Evolutionary conservation across 2,888 invertebrate genomes (phyloP).

Genomic region (Leistus spinibarbis): DNA sequence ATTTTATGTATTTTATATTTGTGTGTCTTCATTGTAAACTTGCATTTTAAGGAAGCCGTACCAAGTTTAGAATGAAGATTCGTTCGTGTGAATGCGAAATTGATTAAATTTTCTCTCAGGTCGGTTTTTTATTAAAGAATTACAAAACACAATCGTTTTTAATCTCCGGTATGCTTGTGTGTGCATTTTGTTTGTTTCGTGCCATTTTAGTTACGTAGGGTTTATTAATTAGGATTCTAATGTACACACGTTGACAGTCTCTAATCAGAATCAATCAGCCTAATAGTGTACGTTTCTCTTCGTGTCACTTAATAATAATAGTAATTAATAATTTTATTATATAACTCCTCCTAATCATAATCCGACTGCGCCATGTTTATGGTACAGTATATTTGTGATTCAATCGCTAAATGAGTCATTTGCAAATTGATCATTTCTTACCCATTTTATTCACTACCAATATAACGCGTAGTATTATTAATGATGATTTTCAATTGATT

Average conservation of each 20-base stretch:
- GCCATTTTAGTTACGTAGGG: neutral
- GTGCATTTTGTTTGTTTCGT: neutral
- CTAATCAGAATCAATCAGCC: neutral
- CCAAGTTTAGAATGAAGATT: neutral
- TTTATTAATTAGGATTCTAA: neutral
- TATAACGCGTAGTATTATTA: too few relatives aligned
- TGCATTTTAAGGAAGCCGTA: neutral
- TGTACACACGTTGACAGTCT: neutral
- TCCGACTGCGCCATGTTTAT: neutral
- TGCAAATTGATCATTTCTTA: too few relatives aligned
- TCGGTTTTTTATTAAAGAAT: neutral
- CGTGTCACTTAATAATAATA: neutral
- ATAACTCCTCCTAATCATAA: neutral
- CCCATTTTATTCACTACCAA: too few relatives aligned
- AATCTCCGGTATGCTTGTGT: neutral
- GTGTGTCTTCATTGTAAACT: neutral
- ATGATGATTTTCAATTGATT: too few relatives aligned
- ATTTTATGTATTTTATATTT: conserved; percentile 8
- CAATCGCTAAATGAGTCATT: neutral
- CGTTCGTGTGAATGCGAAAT: neutral
- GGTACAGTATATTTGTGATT: neutral
- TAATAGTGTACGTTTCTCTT: neutral
- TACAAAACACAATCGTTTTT: neutral
- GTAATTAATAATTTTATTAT: neutral
- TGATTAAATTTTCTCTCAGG: neutral